Base-by-base conservation (phyloP, 2,797 vertebrate genomes). In the Cacajao melanocephalus region DNA sequence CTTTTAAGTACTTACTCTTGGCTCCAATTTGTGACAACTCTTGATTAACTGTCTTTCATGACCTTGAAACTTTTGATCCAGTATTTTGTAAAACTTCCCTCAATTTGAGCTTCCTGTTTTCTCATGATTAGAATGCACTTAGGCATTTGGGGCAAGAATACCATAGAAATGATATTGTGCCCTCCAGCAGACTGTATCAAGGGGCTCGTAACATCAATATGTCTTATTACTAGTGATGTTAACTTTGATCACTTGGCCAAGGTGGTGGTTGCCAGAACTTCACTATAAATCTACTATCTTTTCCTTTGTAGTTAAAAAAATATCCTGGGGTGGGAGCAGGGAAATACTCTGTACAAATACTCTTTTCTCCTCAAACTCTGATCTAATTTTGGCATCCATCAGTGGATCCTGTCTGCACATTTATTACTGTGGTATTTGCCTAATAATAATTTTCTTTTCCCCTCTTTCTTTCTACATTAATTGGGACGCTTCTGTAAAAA, bases 301-400 rank as follows among this genome's bases (percentile, higher is more conserved):
- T 73, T 10, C 24, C 46, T 85, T 70, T 72, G 19, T 50, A 78
- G 26, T 78, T 39, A 78, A 95, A 88, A 67, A 93, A 88, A 41
- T 10, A 55, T 4, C 44, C n/a, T 33, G 26, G 14, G 39, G 1
- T 33, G 30, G 14, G 61, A 8, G 7, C 3, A 33, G 4, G 3
- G 8, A 50, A 15, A 64, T 88, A 84, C 19, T 75, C 48, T 81
- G 61, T 28, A 4, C 30, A 90, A 94, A 76, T 39, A 83, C 46
- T 48, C 39, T 55, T 36, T 93, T 91, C 44, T 88, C 44, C 88
- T 93, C 67, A 81, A 97, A 90, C 17, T 64, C 7, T 95, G 24
- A 95, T 17, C 73, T 81, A 92, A 96, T 85, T 90, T 84, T 64
- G 87, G 46, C 82, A 90, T 41, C 28, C 22, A 94, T 8, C 41